phyloP scores from a whole-genome alignment of 2,113 vertebrate genomes.

The Hemibagrus wyckioides region DNA sequence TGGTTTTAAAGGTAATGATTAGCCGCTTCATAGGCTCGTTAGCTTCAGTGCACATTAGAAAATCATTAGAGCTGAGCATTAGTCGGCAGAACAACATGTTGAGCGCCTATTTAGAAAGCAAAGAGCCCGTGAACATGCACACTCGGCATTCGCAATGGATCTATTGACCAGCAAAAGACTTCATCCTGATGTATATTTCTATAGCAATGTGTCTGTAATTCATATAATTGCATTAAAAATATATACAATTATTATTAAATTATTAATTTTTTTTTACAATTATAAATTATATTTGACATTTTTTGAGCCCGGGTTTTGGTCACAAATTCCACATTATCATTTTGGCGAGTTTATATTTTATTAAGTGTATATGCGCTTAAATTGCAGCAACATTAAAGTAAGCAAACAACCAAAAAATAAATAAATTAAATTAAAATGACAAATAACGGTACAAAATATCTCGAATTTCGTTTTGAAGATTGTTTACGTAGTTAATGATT shows the following conservation, averaged over 20 bases:
- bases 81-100: conserved; percentile 76
- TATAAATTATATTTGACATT: neutral
- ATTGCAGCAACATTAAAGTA: neutral
- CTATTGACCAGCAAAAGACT: neutral
- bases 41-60: conserved; percentile 72
- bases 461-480: conserved; percentile 3
- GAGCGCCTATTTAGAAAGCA: conserved; percentile 74
- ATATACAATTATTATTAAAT: neutral
- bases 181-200: neutral
- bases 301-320: neutral
- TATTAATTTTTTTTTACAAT: too few relatives aligned
- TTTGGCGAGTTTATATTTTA: neutral
- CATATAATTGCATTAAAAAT: neutral
- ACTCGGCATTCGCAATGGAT: conserved; percentile 31
- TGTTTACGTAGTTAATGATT: neutral
- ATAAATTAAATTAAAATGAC: neutral
- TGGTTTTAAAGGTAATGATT: conserved; percentile 71
- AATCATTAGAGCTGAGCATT: conserved; percentile 78
- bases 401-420: neutral
- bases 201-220: neutral
- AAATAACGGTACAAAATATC: neutral
- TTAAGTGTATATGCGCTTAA: neutral
- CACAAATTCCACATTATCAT: neutral
- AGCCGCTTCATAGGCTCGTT: conserved; percentile 63
- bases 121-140: conserved; percentile 67